Conservation (phyloP, 2,888 invertebrate genomes). For the Meta bourneti region DNA sequence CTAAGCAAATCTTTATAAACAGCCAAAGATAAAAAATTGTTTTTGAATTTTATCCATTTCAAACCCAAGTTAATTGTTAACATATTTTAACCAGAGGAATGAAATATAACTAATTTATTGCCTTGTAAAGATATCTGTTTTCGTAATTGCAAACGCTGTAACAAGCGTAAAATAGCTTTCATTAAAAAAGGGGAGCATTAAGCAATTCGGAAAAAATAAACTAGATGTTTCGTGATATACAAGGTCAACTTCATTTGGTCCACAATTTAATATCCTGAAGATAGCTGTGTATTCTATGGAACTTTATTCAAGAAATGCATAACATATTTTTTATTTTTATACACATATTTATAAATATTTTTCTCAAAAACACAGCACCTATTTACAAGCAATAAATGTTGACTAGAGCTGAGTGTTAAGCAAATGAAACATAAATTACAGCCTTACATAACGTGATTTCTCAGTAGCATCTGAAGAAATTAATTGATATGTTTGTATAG, state of each 20-base stretch:
- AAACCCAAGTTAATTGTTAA: too few species aligned
- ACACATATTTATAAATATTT: slow-evolving; percentile 62
- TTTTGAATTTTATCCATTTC: too few species aligned
- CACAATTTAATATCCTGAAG: slow-evolving; percentile 68
- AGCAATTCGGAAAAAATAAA: neutral
- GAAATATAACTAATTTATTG: too few species aligned
- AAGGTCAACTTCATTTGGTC: slow-evolving; percentile 58
- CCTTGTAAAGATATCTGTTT: too few species aligned
- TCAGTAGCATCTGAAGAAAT: slow-evolving; percentile 46
- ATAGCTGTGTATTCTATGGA: slow-evolving; percentile 10
- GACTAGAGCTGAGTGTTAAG: slow-evolving; percentile 56
- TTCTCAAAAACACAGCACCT: slow-evolving; percentile 53
- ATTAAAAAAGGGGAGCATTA: too few species aligned
- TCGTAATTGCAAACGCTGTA: too few species aligned
- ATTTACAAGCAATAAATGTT: slow-evolving; percentile 69
- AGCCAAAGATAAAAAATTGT: too few species aligned
- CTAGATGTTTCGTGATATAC: slow-evolving; percentile 50
- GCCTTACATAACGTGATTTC: slow-evolving; percentile 27
- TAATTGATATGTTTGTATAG: slow-evolving; percentile 71
- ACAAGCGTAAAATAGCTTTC: too few species aligned
- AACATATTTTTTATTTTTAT: slow-evolving; percentile 52
- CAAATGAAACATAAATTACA: slow-evolving; percentile 32
- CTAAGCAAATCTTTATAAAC: too few species aligned
- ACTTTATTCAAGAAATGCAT: slow-evolving; percentile 40
- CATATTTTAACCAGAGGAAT: too few species aligned